Base-by-base conservation (phyloP, 2,888 invertebrate genomes). In the Harpalus rubripes region DNA sequence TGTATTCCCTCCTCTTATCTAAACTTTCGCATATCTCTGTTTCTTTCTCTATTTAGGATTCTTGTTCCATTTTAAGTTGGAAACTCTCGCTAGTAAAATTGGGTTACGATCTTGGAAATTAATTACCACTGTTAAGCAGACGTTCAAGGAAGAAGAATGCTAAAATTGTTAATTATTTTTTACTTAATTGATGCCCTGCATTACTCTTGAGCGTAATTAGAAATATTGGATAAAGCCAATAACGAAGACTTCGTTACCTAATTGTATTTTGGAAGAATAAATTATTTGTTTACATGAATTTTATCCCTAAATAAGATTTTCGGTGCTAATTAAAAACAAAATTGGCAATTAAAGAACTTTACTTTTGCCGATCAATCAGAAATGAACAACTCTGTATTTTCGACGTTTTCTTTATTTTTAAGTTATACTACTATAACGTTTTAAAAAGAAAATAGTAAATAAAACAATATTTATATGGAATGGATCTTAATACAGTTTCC, bases 151-250 rank as follows among this genome's bases (percentile, higher is more conserved):
- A 26, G 63, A 68, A 68, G 68, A 68, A 68, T 68, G 12, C 68
- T 39, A 39, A 68, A 68, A 68, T 68, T 68, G 68, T 68, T 68
- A 68, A 68, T 68, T 68, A 68, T 68, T 68, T 68, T 68, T 68
- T 68, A 68, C 68, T 32, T 68, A 68, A 68, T 68, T 68, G 68
- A 68, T 68, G 68, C n/a, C 32, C 22, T 15, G 26, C 32, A 68
- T 15, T 41, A 68, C 39, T 68, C 68, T 68, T 41, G 12, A 39
- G 39, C n/a, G 15, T 41, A 68, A 68, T 68, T 68, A 68, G 68
- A 68, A 68, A 68, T 68, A 68, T 68, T 15, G 68, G 68, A 68
- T 68, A 39, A 68, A n/a, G 39, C 68, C 39, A 68, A 68, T 68
- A 41, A 68, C 15, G 68, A 68, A 26, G 4, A 7, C 68, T 32